These are phyloP conservation scores for Leptinotarsa undecemlineata DNA, from an alignment of 1,140 invertebrate genomes.

Conservation along the genomic window DNA sequence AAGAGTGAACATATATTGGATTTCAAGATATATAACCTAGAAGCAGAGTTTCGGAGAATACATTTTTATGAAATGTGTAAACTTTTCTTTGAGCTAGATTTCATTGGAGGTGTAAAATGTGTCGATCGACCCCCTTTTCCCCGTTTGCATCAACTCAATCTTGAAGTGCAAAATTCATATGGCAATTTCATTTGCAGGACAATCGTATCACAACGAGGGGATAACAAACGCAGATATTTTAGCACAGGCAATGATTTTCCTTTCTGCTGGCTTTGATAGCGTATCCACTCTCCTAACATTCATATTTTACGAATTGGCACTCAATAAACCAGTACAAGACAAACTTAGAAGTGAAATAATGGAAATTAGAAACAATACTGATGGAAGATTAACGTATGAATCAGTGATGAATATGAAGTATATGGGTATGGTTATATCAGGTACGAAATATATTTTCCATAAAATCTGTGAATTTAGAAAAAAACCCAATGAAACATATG, in stretches of 20 bases:
- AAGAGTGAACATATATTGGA: too few species aligned
- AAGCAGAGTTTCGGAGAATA: too few species aligned
- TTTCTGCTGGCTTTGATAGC: neutral
- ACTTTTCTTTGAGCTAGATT: too few species aligned
- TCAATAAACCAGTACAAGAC: neutral
- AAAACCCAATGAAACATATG: too few species aligned
- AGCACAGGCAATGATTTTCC: neutral
- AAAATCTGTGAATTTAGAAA: too few species aligned
- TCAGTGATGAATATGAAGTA: neutral
- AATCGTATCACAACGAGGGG: neutral
- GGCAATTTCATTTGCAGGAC: too few species aligned
- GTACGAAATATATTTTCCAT: neutral
- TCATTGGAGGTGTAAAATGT: too few species aligned
- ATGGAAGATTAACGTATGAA: neutral
- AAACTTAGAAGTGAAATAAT: neutral
- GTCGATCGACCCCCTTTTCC: too few species aligned
- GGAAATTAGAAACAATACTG: neutral
- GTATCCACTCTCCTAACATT: neutral
- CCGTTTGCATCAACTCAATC: too few species aligned
- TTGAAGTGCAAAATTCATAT: too few species aligned
- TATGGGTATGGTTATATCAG: conserved; percentile 4
- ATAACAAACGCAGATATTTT: neutral
- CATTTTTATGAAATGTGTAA: too few species aligned
- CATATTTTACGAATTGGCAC: neutral
- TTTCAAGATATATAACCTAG: too few species aligned